Evolutionary conservation across 2,797 vertebrate species (phyloP).

Genomic region (Fistularia commersonii): DNA sequence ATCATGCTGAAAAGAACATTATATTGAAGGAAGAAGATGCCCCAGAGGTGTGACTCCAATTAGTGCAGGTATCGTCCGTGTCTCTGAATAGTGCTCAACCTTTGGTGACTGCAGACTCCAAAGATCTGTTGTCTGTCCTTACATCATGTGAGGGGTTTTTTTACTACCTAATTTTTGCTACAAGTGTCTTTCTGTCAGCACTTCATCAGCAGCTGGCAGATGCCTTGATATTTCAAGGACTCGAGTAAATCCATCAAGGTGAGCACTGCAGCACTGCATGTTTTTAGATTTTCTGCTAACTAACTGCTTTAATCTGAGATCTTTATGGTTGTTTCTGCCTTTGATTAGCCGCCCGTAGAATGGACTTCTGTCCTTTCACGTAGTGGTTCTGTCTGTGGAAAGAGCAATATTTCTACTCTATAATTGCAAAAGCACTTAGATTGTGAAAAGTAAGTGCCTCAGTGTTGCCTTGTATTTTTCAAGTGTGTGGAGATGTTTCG

Average conservation of each 20-base stretch:
- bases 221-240: constrained; percentile 43
- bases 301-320: constrained; percentile 28
- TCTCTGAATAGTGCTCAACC: constrained; percentile 41
- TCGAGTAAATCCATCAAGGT: constrained; percentile 12
- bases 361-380: constrained; percentile 23
- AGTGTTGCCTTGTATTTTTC: neutral
- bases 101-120: constrained; percentile 28
- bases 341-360: constrained; percentile 41
- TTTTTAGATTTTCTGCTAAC: constrained; percentile 37
- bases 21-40: constrained; percentile 38
- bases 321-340: constrained; percentile 26
- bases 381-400: neutral
- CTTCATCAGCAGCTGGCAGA: constrained; percentile 24
- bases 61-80: constrained; percentile 40
- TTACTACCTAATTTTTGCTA: neutral
- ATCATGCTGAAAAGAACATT: constrained; percentile 38
- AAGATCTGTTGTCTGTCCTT: constrained; percentile 45
- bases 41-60: constrained; percentile 60
- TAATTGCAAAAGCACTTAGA: no score
- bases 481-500: constrained; percentile 2
- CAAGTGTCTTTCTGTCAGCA: constrained; percentile 16
- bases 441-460: no score
- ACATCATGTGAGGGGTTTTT: constrained; percentile 17
- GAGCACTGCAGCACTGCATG: constrained; percentile 14
- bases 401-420: no score